phyloP scores from a whole-genome alignment of 2,888 invertebrate genomes.

The Mayetiola destructor region DNA sequence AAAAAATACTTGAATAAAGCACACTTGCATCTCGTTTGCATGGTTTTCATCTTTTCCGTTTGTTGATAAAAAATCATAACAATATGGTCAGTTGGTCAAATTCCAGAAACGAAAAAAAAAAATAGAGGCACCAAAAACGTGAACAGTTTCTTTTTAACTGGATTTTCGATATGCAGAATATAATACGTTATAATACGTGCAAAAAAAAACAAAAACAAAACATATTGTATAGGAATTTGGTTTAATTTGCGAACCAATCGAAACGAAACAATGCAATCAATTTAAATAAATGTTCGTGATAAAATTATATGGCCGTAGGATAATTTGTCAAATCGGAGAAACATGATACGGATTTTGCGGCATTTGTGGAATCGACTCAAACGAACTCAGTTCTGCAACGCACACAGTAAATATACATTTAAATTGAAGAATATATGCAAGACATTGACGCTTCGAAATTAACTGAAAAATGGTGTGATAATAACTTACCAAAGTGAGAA shows the following conservation, averaged over 20 bases:
- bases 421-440: neutral
- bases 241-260: neutral
- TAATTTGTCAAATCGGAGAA: conserved; percentile 9
- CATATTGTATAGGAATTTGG: too few relatives aligned
- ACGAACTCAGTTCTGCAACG: neutral
- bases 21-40: too few relatives aligned
- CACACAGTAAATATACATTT: neutral
- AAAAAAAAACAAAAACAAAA: too few relatives aligned
- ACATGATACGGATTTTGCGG: neutral
- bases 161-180: too few relatives aligned
- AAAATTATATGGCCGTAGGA: conserved; percentile 1
- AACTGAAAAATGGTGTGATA: conserved; percentile 12
- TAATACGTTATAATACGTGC: too few relatives aligned
- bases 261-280: conserved; percentile 1
- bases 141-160: neutral
- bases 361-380: neutral
- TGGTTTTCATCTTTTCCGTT: too few relatives aligned
- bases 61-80: too few relatives aligned
- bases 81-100: conserved; percentile 7
- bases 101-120: too few relatives aligned
- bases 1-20: too few relatives aligned
- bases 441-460: neutral
- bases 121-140: neutral
- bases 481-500: neutral
- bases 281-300: conserved; percentile 11